Base-by-base conservation (phyloP, 2,888 invertebrate genomes). In the Drosophila pseudotakahashii region DNA sequence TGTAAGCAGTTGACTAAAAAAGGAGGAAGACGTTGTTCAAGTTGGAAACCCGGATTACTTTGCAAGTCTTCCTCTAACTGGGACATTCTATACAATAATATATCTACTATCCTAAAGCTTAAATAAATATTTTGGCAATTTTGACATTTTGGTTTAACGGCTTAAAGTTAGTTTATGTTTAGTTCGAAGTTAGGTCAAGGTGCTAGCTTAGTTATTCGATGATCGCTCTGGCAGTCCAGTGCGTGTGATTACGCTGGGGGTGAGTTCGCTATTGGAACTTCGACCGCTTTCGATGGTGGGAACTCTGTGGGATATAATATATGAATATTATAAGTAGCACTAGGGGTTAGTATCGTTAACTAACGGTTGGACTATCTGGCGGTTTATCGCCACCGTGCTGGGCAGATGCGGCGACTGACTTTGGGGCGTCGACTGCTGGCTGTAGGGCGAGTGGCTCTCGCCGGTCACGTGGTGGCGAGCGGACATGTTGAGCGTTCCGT, bases 201-300 rank as follows among this genome's bases (percentile, higher is more conserved):
- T 34, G 34, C 47, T 71, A 41, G 39, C 55, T 90, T 76, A 90
- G 63, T 91, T 91, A 90, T 92, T 92, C 88, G 91, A 89, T 72
- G 91, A 81, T 59, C 92, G 86, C 63, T 92, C 92, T 41, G 92
- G 91, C 42, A 91, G 76, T 7, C 92, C 92, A 34, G 94, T 94
- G 50, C 94, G 93, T 7, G 94, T 94, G 77, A 94, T 94, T 52
- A 94, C 94, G 66, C 92, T 93, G 13, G 90, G 93, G 59, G 91
- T 87, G 14, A 92, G 87, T 70, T 92, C 92, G 30, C 88, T 89
- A 64, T 89, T 91, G 52, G 82, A 70, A 26, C 85, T 78, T 30
- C 92, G 89, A 37, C 88, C 78, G 39, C 81, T 88, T 87, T 94
- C 94, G 87, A 94, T 90, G 72, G 94, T 93, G 79, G 94, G 93